These are phyloP conservation scores for Tenualosa thibaudeaui DNA, from an alignment of 2,797 vertebrate genomes.

Conservation along the genomic window DNA sequence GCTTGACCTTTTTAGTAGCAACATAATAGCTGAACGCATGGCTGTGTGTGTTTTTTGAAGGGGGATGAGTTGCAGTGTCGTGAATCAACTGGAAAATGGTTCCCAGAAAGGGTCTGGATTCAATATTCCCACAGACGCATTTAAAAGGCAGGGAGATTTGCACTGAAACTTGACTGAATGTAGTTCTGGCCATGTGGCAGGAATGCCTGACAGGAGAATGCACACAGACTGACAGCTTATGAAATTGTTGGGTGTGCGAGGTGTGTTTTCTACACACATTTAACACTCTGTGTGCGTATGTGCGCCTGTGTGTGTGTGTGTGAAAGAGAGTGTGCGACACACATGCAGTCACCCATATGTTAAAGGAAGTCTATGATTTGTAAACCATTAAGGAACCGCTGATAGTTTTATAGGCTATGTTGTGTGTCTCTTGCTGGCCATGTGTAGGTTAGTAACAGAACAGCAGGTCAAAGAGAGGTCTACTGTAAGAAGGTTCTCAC, in stretches of 20 bases:
- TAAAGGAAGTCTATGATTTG: background rate
- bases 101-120: constrained; percentile 51
- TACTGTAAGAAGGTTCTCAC: background rate
- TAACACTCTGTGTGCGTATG: background rate
- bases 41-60: background rate
- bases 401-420: background rate
- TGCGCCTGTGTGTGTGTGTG: background rate
- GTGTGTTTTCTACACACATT: background rate
- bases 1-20: background rate
- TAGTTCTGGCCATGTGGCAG: constrained; percentile 34
- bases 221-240: background rate
- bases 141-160: constrained; percentile 53
- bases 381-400: background rate
- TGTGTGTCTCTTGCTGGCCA: background rate
- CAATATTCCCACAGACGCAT: constrained; percentile 58
- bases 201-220: background rate
- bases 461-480: background rate
- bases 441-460: background rate
- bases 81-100: constrained; percentile 63
- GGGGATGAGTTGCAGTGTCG: constrained; percentile 55
- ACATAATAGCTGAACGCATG: background rate
- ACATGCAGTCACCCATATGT: background rate
- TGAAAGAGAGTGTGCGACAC: background rate
- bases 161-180: constrained; percentile 59
- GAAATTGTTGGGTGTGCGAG: constrained; percentile 9